Conservation (phyloP, 64 coral and sea anemone species). For the Orbicella faveolata region DNA sequence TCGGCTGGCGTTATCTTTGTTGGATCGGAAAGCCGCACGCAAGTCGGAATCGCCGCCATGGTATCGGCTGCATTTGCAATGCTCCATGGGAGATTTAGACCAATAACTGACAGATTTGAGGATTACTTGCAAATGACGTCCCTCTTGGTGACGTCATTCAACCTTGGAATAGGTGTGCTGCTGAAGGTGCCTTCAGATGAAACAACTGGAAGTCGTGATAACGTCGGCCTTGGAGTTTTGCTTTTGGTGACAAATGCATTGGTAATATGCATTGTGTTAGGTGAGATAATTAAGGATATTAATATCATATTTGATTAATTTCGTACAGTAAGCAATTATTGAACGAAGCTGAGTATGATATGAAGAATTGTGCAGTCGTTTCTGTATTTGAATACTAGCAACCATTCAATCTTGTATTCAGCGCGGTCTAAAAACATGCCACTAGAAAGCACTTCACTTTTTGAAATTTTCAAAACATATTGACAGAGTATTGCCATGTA, state of each 20-base stretch:
- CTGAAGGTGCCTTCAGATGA: conserved; percentile 30
- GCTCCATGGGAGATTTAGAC: not conserved
- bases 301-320: no score
- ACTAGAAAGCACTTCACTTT: no score
- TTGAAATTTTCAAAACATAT: no score
- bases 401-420: no score
- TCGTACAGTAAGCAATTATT: no score
- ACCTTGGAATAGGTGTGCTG: conserved; percentile 31
- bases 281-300: not conserved
- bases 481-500: no score
- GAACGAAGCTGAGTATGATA: no score
- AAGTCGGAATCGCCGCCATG: conserved; percentile 21
- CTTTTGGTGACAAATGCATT: conserved; percentile 22
- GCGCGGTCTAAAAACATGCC: no score
- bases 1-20: conserved; percentile 15
- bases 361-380: no score
- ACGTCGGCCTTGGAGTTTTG: conserved; percentile 11
- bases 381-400: no score
- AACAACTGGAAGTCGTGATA: not conserved
- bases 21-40: conserved; percentile 26
- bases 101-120: conserved; percentile 40
- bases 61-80: conserved; percentile 2
- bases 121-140: conserved; percentile 28
- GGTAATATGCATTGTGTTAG: conserved; percentile 2
- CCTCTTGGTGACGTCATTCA: conserved; percentile 26